Percentiles rank a stretch among this genome's conserved stretches.
phyloP scores from a whole-genome alignment of 2,113 vertebrate genomes.

The Oryzias melastigma region DNA sequence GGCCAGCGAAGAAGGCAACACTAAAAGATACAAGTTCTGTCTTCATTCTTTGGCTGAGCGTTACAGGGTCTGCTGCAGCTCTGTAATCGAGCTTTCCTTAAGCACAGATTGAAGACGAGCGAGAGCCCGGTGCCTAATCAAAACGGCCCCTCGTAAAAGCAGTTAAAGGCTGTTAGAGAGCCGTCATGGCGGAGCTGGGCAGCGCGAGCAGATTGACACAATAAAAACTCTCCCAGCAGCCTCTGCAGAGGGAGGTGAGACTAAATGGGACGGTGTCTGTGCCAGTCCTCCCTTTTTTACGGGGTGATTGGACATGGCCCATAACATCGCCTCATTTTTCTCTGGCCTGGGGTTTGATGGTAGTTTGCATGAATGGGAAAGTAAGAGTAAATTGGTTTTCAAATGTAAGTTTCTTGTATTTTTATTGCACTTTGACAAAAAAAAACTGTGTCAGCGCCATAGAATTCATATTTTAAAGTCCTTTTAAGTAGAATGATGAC shows the following conservation, averaged over 20 bases:
- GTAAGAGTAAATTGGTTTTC: slow-evolving; percentile 40
- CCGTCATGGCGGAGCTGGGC: slow-evolving; percentile 55
- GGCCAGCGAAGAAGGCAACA: slow-evolving; percentile 41
- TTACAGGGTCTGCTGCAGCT: slow-evolving; percentile 34
- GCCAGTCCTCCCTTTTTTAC: slow-evolving; percentile 62
- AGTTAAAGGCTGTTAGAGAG: slow-evolving; percentile 55
- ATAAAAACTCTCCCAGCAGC: slow-evolving; percentile 58
- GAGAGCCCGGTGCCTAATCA: slow-evolving; percentile 54
- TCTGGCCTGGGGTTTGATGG: slow-evolving; percentile 51
- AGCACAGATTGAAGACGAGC: slow-evolving; percentile 19
- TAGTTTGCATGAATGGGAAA: slow-evolving; percentile 48
- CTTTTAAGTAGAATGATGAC: too few relatives aligned
- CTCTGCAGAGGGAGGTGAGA: slow-evolving; percentile 51
- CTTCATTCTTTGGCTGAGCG: slow-evolving; percentile 53
- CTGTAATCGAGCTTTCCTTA: slow-evolving; percentile 23
- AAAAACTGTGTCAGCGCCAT: slow-evolving; percentile 25
- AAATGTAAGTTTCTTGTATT: slow-evolving; percentile 55
- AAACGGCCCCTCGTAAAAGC: slow-evolving; percentile 55
- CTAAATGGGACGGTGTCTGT: slow-evolving; percentile 61
- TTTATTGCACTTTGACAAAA: slow-evolving; percentile 39
- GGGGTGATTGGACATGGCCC: slow-evolving; percentile 67
- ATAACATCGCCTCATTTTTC: slow-evolving; percentile 64
- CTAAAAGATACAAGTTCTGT: slow-evolving; percentile 45
- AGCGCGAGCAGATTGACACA: slow-evolving; percentile 65
- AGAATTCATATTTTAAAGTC: not conserved